phyloP scores from a whole-genome alignment of 2,113 vertebrate genomes.

The Datnioides undecimradiatus region DNA sequence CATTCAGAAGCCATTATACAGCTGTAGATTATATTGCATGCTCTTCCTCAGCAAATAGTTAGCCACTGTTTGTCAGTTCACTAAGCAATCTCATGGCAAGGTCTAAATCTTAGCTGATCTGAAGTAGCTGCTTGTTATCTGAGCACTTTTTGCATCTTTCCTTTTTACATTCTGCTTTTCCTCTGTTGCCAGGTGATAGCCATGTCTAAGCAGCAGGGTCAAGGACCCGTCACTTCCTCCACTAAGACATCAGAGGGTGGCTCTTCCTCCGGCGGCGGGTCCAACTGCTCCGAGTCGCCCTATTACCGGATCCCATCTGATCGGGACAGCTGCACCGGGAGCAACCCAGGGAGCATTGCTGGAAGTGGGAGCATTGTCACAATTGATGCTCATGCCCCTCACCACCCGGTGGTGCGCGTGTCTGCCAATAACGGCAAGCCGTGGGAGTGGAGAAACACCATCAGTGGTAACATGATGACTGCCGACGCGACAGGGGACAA shows the following conservation, averaged over 20 bases:
- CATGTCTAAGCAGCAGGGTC: constrained; percentile 92
- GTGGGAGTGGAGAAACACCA: constrained; percentile 91
- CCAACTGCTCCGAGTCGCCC: constrained; percentile 92
- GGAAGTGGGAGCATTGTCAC: constrained; percentile 91
- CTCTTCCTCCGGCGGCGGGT: constrained; percentile 87
- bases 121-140: no score
- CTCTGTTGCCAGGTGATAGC: constrained; percentile 87
- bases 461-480: constrained; percentile 75
- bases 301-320: constrained; percentile 93
- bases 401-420: constrained; percentile 93
- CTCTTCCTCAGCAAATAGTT: neutral
- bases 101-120: neutral
- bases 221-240: constrained; percentile 69
- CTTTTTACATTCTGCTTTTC: constrained; percentile 1
- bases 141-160: neutral
- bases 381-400: constrained; percentile 93
- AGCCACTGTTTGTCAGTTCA: no score
- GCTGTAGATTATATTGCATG: no score
- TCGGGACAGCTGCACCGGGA: constrained; percentile 87
- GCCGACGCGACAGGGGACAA: constrained; percentile 78
- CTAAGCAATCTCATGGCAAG: no score
- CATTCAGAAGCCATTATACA: no score
- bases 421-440: constrained; percentile 86
- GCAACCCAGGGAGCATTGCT: constrained; percentile 87
- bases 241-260: constrained; percentile 87